Conservation (phyloP, 2,113 vertebrate species). For the Gallinago jamesoni region DNA sequence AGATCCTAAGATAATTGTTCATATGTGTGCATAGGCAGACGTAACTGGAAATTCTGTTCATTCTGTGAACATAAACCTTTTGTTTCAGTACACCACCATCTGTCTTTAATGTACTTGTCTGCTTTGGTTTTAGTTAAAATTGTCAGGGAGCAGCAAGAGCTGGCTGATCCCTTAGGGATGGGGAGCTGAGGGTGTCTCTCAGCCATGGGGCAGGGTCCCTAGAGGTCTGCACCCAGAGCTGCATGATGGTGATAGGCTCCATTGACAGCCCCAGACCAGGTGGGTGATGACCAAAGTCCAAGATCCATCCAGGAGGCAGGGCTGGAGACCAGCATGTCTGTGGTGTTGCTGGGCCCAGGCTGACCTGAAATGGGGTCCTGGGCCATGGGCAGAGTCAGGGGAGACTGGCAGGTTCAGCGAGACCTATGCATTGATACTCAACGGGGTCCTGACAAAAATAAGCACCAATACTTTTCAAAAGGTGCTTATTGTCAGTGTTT, state of each 20-base stretch:
- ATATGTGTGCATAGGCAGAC: neutral
- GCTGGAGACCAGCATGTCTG: accelerated
- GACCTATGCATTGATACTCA: neutral
- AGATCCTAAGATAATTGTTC: neutral
- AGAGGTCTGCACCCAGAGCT: neutral
- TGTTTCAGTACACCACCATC: neutral
- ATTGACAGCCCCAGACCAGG: neutral
- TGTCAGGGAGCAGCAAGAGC: neutral
- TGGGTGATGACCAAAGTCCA: neutral
- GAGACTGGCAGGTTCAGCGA: neutral
- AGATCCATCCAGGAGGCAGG: neutral
- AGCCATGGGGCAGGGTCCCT: neutral
- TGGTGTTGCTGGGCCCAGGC: neutral
- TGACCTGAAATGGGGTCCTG: neutral
- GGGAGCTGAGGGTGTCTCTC: neutral
- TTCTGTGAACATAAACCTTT: neutral
- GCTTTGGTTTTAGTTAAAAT: neutral
- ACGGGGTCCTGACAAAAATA: neutral
- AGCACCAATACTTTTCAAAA: neutral
- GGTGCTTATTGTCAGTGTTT: neutral
- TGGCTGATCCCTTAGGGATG: neutral
- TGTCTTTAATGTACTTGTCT: neutral
- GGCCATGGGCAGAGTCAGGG: neutral
- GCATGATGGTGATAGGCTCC: neutral
- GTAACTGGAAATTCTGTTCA: neutral